Base-by-base conservation (phyloP, 1,140 invertebrate genomes). In the Ostrea edulis region DNA sequence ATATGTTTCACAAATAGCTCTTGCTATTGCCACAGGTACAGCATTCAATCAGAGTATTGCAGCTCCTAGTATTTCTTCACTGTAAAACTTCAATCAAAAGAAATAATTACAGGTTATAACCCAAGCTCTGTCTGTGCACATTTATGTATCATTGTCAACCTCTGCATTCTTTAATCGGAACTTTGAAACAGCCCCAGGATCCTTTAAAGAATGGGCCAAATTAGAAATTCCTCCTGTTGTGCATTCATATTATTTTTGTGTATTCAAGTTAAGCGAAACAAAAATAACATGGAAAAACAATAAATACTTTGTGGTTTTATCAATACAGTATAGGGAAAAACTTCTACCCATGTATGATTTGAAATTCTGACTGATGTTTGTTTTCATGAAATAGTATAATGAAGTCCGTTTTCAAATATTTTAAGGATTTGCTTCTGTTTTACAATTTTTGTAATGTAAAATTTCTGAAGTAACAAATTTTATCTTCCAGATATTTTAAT, bases 161-260 rank as follows among this genome's bases (percentile, higher is more conserved):
- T 25, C 29, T 77, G 68, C 68, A 77, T 77, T 77, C 68, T 77
- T 77, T 29, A 35, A 29, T 11, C 35, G 68, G 68, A 77, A 77
- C 22, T 77, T 25, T 77, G 25, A 77, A 77, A 77, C 25, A 29
- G 68, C 68, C 29, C 14, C 14, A 25, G 25, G 68, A 17, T 44
- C 25, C 14, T 77, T 35, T 77, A 7, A 14, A 11, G 25, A 71
- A 25, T 25, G 68, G 5, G 29, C 8, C 68, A 29, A 25, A 77
- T 77, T 77, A 77, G 25, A 62, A 20, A 62, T 62, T n/a, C 55
- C 55, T 62, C 17, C 55, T 20, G 55, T 14, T 14, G 8, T 7
- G 17, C 5, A 62, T 62, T 1, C n/a, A n/a, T 62, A 7, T 17
- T 62, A 77, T 14, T n/a, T n/a, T n/a, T n/a, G 35, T 35, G 25